Base-by-base conservation (phyloP, 1,140 invertebrate genomes). In the Homarus americanus region DNA sequence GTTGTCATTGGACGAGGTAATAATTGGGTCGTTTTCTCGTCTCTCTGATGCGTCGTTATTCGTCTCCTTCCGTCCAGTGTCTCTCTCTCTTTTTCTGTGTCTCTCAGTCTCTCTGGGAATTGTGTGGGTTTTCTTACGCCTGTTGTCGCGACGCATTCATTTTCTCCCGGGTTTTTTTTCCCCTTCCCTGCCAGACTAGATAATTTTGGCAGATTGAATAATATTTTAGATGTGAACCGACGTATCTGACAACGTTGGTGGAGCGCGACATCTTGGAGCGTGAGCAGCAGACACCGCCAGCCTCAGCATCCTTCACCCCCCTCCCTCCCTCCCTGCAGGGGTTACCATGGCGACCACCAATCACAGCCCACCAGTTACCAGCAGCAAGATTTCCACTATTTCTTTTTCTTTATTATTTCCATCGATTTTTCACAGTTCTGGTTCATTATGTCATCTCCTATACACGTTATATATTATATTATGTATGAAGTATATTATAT, bases 191-290 rank as follows among this genome's bases (percentile, higher is more conserved):
- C 32, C n/a, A 53, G 79, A 82, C 79, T 82, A 82, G 44, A 82
- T 82, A 82, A 82, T 82, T 82, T 82, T 58, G 79, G 79, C 79
- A 82, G 79, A 82, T 82, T 82, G 79, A 82, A 82, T 82, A 82
- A 82, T 82, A 82, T 82, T 82, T 82, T 82, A 82, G 79, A 82
- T 82, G 79, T 82, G 79, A 82, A 82, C 79, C 53, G 79, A 82
- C 79, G 63, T 36, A 63, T 34, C 49, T 82, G 79, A 82, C 49
- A 63, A 12, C n/a, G 79, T 82, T 63, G 49, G 28, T 49, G 79
- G 9, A 63, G 76, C 49, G 79, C 79, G 79, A 82, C 79, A 82
- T 82, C 79, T 82, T 82, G 79, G 53, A 82, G 79, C 79, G 79
- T 34, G 79, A 80, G 78, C 40, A 9, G 53, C 53, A 58, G 53